Percentiles rank a stretch among this genome's conserved stretches.
Evolutionary conservation across 2,888 invertebrate species (phyloP).

Genomic region (Criorhina ranunculi): DNA sequence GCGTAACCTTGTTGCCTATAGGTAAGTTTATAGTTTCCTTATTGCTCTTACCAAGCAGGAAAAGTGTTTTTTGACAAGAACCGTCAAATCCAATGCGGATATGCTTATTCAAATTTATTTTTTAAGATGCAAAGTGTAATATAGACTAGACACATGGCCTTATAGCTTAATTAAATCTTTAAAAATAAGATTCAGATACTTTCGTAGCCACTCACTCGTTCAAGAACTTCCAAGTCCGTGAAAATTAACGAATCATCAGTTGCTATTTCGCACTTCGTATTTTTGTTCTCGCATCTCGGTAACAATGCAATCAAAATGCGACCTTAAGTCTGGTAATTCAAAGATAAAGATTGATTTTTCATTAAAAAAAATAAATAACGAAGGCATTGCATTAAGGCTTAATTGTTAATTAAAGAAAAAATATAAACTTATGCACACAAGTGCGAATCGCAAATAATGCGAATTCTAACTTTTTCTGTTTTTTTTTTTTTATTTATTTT

Average conservation of each 20-base stretch:
- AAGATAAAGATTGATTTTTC: not conserved
- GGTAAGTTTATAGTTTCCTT: too few species aligned
- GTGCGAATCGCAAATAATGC: not conserved
- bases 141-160: too few species aligned
- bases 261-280: not conserved
- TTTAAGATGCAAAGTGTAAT: too few species aligned
- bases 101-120: too few species aligned
- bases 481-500: not conserved
- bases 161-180: too few species aligned
- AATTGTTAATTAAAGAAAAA: slow-evolving; percentile 1
- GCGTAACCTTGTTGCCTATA: too few species aligned
- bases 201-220: slow-evolving; percentile 4
- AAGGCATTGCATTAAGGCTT: too few species aligned
- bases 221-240: slow-evolving; percentile 18
- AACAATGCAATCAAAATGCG: slow-evolving; percentile 14
- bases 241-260: slow-evolving; percentile 13
- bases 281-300: not conserved
- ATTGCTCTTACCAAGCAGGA: too few species aligned
- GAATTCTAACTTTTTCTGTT: not conserved
- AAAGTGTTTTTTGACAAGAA: too few species aligned
- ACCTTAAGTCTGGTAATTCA: not conserved
- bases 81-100: too few species aligned
- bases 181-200: too few species aligned
- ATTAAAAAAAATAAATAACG: not conserved
- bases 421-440: not conserved